Evolutionary conservation across 2,797 vertebrate genomes (phyloP).

Genomic region (Pangasius djambal): DNA sequence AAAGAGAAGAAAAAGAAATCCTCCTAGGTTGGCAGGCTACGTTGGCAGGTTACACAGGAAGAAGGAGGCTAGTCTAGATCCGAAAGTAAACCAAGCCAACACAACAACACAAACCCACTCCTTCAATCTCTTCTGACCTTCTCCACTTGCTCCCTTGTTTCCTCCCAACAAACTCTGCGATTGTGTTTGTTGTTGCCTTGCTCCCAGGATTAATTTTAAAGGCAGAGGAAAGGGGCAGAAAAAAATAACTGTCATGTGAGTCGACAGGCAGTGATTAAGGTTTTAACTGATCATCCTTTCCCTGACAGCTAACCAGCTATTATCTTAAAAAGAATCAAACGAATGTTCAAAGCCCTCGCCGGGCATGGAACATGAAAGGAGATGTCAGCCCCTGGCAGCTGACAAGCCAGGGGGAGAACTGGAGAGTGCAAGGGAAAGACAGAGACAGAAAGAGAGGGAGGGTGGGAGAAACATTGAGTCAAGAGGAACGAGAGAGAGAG

Average conservation of each 20-base stretch:
- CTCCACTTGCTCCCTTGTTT: conserved; percentile 24
- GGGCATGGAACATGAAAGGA: conserved; percentile 99
- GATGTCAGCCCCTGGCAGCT: conserved; percentile 98
- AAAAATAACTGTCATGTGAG: conserved; percentile 96
- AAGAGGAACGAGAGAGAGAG: conserved; percentile 58
- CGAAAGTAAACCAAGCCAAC: conserved; percentile 13
- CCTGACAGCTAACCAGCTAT: conserved; percentile 99
- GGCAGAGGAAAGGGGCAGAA: conserved; percentile 62
- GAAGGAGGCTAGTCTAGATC: conserved; percentile 42
- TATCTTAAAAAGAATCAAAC: conserved; percentile 99
- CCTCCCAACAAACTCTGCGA: conserved; percentile 45
- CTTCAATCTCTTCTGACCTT: conserved; percentile 29
- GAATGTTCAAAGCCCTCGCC: conserved; percentile 96
- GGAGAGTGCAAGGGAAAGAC: conserved; percentile 59
- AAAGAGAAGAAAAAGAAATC: conserved; percentile 3
- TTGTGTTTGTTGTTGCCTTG: conserved; percentile 64
- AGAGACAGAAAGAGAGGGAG: conserved; percentile 60
- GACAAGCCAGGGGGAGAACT: conserved; percentile 82
- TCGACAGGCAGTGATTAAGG: conserved; percentile 99
- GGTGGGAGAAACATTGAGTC: conserved; percentile 60
- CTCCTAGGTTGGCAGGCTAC: conserved; percentile 47
- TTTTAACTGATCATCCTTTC: conserved; percentile 99
- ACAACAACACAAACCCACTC: conserved; percentile 33
- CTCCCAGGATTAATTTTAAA: conserved; percentile 64
- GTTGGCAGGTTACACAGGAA: conserved; percentile 52